Conservation (phyloP, 2,797 vertebrate genomes). For the Melanotaenia pygmaea region DNA sequence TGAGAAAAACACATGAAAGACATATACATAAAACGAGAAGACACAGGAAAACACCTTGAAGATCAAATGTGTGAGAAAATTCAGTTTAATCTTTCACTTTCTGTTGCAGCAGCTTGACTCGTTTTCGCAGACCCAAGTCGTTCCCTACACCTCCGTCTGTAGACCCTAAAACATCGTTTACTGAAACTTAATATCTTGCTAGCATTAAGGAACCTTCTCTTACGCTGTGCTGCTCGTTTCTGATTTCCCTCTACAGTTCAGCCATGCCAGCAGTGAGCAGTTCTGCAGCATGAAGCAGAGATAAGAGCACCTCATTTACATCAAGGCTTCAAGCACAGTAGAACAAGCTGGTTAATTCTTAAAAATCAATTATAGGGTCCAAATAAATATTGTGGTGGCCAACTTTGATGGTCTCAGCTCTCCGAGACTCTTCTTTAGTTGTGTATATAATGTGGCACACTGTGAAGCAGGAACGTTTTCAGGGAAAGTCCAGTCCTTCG, state of each 20-base stretch:
- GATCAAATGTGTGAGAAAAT: neutral
- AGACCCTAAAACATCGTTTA: slow-evolving; percentile 36
- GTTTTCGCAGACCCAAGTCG: slow-evolving; percentile 44
- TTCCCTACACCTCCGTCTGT: slow-evolving; percentile 34
- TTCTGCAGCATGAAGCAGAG: slow-evolving; percentile 22
- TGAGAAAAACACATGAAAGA: slow-evolving; percentile 4
- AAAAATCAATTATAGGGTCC: slow-evolving; percentile 1
- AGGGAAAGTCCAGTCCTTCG: too few species aligned
- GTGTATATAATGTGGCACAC: neutral
- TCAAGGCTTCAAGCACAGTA: slow-evolving; percentile 10
- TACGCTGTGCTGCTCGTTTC: slow-evolving; percentile 19
- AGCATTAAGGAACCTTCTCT: neutral
- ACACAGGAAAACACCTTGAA: neutral
- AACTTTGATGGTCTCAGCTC: neutral
- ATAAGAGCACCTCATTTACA: slow-evolving; percentile 33
- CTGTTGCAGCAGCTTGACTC: slow-evolving; percentile 28
- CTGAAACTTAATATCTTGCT: slow-evolving; percentile 19
- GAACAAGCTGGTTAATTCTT: neutral
- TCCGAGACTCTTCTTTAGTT: neutral
- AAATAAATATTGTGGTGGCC: slow-evolving; percentile 1
- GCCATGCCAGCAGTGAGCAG: slow-evolving; percentile 31
- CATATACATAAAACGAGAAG: neutral
- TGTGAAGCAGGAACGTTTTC: neutral
- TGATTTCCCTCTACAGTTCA: slow-evolving; percentile 17
- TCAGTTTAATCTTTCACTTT: neutral